A percentile compares a stretch with the other conserved stretches of the same genome.
These are phyloP conservation scores for Notothenia coriiceps DNA, from an alignment of 2,113 vertebrate species.

Conservation along the genomic window DNA sequence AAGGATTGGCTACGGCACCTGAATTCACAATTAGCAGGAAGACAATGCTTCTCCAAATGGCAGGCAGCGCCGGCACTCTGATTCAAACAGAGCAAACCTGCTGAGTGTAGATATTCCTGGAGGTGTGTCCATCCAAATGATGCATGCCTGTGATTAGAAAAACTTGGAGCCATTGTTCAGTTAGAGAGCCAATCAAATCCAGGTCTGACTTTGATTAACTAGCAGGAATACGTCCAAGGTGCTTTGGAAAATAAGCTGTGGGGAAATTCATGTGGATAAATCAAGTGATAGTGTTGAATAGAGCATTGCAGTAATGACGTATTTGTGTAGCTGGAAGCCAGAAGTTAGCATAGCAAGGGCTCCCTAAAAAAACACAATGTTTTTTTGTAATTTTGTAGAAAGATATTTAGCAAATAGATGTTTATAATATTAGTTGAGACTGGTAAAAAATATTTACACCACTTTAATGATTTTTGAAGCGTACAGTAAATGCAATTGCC, in stretches of 20 bases:
- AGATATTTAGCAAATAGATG: no score
- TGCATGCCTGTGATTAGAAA: constrained; percentile 38
- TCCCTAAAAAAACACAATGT: no score
- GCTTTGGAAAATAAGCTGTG: no score
- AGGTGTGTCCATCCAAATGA: constrained; percentile 33
- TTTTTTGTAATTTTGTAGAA: no score
- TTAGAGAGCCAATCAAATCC: constrained; percentile 29
- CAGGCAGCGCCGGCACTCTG: constrained; percentile 21
- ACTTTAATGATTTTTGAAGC: no score
- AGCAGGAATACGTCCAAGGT: no score
- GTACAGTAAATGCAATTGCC: no score
- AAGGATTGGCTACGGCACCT: neutral
- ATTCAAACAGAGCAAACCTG: constrained; percentile 48
- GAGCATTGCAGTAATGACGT: no score
- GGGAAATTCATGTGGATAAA: neutral
- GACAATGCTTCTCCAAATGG: constrained; percentile 11
- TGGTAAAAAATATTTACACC: no score
- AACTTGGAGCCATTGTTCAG: constrained; percentile 13
- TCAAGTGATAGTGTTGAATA: neutral
- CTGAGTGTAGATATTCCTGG: constrained; percentile 47
- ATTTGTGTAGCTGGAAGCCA: no score
- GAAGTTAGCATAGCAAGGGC: no score
- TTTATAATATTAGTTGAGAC: no score
- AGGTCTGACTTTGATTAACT: constrained; percentile 12
- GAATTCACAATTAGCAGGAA: constrained; percentile 34